phyloP scores from a whole-genome alignment of 2,797 vertebrate species.

The Syngnathus rostellatus region DNA sequence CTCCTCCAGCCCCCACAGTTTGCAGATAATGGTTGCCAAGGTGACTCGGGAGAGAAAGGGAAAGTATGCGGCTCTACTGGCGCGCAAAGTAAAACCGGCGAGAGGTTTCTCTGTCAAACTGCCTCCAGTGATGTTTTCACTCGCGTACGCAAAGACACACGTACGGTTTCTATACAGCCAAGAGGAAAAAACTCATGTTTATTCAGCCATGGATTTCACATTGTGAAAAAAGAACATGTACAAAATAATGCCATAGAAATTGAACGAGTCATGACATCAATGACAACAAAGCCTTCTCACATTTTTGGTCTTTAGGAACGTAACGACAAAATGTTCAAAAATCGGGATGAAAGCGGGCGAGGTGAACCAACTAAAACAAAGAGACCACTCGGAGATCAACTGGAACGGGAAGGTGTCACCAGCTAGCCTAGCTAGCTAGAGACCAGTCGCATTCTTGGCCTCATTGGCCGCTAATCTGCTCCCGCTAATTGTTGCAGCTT shows the following conservation, averaged over 20 bases:
- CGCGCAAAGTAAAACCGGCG: slow-evolving; percentile 54
- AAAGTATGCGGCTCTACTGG: slow-evolving; percentile 69
- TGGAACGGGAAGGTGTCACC: no score
- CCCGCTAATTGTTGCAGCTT: slow-evolving; percentile 12
- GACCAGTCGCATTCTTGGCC: slow-evolving; percentile 41
- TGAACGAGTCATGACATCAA: slow-evolving; percentile 39
- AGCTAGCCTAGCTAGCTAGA: not conserved
- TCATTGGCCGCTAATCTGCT: slow-evolving; percentile 20
- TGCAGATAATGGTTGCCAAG: slow-evolving; percentile 80
- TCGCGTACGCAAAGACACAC: slow-evolving; percentile 27
- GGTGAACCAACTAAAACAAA: no score
- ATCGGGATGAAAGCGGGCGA: not conserved
- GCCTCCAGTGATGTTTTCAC: slow-evolving; percentile 54
- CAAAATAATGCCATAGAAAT: slow-evolving; percentile 82
- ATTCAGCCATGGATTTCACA: slow-evolving; percentile 95
- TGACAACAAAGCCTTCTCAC: slow-evolving; percentile 24
- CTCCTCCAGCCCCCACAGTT: slow-evolving; percentile 66
- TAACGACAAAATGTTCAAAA: not conserved
- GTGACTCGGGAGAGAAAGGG: slow-evolving; percentile 70
- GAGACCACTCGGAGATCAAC: no score
- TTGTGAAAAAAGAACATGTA: slow-evolving; percentile 89
- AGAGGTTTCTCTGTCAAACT: slow-evolving; percentile 19
- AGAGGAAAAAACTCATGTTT: slow-evolving; percentile 97
- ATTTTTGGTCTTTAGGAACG: slow-evolving; percentile 47
- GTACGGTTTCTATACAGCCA: slow-evolving; percentile 47